Evolutionary conservation across 2,888 invertebrate species (phyloP), one percentile per base, ranked within the genome.

Genomic region (Anarsia innoxiella): DNA sequence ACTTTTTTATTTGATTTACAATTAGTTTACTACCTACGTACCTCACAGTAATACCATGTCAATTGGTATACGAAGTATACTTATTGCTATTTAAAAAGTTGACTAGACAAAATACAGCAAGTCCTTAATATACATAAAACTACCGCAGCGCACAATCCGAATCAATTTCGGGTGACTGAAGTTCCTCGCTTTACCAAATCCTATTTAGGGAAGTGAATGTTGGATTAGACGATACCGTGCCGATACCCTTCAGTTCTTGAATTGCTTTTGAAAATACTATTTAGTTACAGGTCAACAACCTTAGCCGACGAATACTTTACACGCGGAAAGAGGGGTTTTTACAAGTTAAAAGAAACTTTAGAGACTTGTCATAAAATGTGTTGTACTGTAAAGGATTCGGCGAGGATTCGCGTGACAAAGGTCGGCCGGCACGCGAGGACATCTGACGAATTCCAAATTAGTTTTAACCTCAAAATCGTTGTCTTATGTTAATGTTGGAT

Each of bases 401-500:
- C 36, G 31, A 31, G 36, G 34, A 43, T 42, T 42, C 41, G 68
- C 59, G 60, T 64, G 59, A 58, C 61, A 49, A 51, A 42, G 38
- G 46, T 19, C 32, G 45, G 44, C 38, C 32, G 39, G 51, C 67
- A 69, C 56, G 66, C 59, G 45, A 63, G 51, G 51, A 58, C 62
- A 50, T 45, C 55, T 56, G 57, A 46, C 57, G 68, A 72, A 71
- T 73, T 40, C 40, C 32, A 62, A 70, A 65, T 60, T 47, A 64
- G 54, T 44, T 46, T 49, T 40, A 44, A 49, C 39, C 39, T 46
- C 43, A 45, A 42, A 67, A 68, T 66, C 51, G 51, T 44, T 56
- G 58, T 50, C 64, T 59, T 60, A 75, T 70, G 69, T 45, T 63
- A 73, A 75, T 68, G 46, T 23, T 9, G 23, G n/a, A n/a, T n/a